Evolutionary conservation across 2,888 invertebrate species (phyloP).

Genomic region (Drosophila peninsularis): DNA sequence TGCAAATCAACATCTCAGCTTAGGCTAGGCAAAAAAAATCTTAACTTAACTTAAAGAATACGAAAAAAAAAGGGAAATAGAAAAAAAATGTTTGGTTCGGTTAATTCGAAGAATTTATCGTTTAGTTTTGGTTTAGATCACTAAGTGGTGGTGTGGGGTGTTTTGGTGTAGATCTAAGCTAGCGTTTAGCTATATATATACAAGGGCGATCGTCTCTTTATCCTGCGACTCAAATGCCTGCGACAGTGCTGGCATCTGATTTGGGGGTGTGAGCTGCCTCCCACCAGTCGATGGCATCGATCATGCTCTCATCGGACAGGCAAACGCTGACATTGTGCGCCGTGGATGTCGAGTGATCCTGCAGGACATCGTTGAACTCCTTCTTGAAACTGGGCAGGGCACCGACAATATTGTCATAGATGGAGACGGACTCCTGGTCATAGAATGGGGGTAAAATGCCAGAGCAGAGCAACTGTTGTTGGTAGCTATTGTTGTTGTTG

Average conservation of each 20-base stretch:
- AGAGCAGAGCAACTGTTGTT: conserved; percentile 57
- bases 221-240: conserved; percentile 16
- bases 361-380: conserved; percentile 82
- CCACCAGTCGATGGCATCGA: conserved; percentile 87
- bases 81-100: conserved; percentile 1
- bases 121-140: conserved; percentile 44
- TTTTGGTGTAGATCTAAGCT: conserved; percentile 20
- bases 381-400: conserved; percentile 76
- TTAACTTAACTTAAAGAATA: conserved; percentile 14
- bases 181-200: conserved; percentile 37
- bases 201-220: not conserved
- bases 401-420: conserved; percentile 72
- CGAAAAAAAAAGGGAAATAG: conserved; percentile 27
- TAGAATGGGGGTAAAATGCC: conserved; percentile 73
- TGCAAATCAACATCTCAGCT: conserved; percentile 47
- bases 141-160: conserved; percentile 8
- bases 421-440: conserved; percentile 66
- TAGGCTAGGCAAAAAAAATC: conserved; percentile 50
- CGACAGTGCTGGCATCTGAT: conserved; percentile 73
- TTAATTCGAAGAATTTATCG: conserved; percentile 16
- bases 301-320: conserved; percentile 85
- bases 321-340: conserved; percentile 57
- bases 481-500: conserved; percentile 35
- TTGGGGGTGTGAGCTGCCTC: conserved; percentile 84
- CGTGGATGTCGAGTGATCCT: conserved; percentile 77